Evolutionary conservation across 2,888 invertebrate genomes (phyloP), one percentile per base, ranked within the genome.

Genomic region (Andrena dorsata): DNA sequence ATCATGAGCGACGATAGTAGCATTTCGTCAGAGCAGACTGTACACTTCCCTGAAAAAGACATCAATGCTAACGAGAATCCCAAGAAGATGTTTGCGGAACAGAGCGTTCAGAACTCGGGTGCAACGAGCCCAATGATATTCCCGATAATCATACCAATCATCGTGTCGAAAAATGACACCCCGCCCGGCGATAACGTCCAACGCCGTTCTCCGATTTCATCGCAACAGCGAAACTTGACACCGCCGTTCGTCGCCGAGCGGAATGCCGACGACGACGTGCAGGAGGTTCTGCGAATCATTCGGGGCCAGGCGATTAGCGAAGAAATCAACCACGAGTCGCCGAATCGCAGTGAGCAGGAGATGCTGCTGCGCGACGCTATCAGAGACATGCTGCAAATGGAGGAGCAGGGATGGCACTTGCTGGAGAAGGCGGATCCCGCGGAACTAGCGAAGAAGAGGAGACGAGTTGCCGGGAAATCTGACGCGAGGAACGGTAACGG

Each of bases 311-410:
- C 20, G 7, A 53, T 23, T 13, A 69, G 10, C 6, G 30, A 66
- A 13, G 70, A 41, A 0, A 71, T 83, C 2, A 83, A 90, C 73
- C 88, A 87, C n/a, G 89, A 86, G 56, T 88, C 88, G 1, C 86
- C 90, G 1, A 88, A 77, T 78, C 85, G 90, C 6, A 35, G 13
- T 2, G 84, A 88, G 63, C 85, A 86, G 3, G 83, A 87, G 26
- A 65, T 86, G 16, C 20, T 81, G 20, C 47, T 89, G 2, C 81
- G 76, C 13, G 84, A 84, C 5, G 86, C 83, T 0, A 78, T 75
- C 30, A 70, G 6, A 47, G 70, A 84, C 6, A 80, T 80, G 63
- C 30, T 30, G 1, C 47, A 41, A 7, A 70, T 76, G 61, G 72
- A 84, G 3, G 41, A 41, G 10, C 10, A 30, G 8, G 75, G 75